Base-by-base conservation (phyloP, 2,113 vertebrate genomes). In the Platysteira castanea region DNA sequence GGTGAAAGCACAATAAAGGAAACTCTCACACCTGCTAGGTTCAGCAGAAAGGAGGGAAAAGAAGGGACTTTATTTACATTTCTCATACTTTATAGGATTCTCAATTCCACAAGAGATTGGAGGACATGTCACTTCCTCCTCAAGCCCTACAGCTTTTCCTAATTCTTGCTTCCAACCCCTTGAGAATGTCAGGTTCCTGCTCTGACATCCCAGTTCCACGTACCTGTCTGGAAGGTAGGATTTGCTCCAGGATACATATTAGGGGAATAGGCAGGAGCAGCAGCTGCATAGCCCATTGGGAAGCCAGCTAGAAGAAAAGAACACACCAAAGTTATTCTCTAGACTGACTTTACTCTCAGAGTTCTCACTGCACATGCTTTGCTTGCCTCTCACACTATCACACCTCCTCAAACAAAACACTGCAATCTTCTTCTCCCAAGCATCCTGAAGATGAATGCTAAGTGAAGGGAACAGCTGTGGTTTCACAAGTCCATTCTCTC, bases 181-280 rank as follows among this genome's bases (percentile, higher is more conserved):
- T 4, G 4, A 13, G 30, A 37, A 20, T 2, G 6, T 12, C 7
- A 56, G 39, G 53, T 11, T 31, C 26, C 18, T 56, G 42, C 59
- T 41, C 22, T 50, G 64, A 13, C 79, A 83, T 1, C 33, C 27
- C 65, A 10, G 7, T 1, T 12, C 11, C 73, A 90, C 97, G 21
- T 98, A 99, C 99, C 99, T 96, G 98, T 98, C 8, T 99, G 98
- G 97, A 99, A 99, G 59, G 99, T 98, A 76, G 99, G 98, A 97
- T 99, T 99, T 54, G 98, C 98, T 96, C 99, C 99, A 95, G 99
- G 98, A 79, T 99, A 99, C 96, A 99, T 97, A 70, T 97, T 99
- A 39, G 99, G 98, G 87, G 98, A 99, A 96, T 99, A 99, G 35
- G 99, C 98, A 90, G 99, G 99, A 95, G 99, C 99, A 95, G 99